These are phyloP conservation scores for Rhinoraja longicauda DNA, from an alignment of 2,797 vertebrate genomes.

Conservation along the genomic window DNA sequence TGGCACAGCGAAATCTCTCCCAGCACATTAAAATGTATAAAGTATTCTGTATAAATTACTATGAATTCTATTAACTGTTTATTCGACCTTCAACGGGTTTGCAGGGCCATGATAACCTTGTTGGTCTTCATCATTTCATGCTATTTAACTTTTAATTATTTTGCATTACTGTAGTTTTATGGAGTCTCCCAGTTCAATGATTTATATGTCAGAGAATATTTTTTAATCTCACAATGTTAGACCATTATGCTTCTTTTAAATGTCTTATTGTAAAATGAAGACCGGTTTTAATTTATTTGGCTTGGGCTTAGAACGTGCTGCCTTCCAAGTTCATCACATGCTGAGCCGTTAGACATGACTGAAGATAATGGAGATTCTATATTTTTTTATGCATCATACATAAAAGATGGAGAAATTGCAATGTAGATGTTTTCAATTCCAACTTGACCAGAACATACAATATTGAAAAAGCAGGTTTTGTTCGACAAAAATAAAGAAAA, in stretches of 20 bases:
- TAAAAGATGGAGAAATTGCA: not conserved
- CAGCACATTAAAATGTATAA: conserved; percentile 37
- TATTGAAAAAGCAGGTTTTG: not conserved
- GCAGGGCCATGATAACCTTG: conserved; percentile 9
- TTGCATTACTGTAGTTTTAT: conserved; percentile 29
- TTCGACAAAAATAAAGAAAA: not conserved
- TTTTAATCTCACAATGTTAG: not conserved
- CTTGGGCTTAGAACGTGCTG: not conserved
- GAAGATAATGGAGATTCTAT: not conserved
- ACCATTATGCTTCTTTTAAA: not conserved
- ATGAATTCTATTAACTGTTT: conserved; percentile 38
- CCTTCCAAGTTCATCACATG: no score
- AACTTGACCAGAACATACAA: not conserved
- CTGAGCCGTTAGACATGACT: not conserved
- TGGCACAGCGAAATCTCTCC: conserved; percentile 21
- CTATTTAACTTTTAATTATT: conserved; percentile 35
- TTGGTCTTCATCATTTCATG: conserved; percentile 28
- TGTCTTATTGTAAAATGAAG: not conserved
- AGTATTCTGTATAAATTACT: conserved; percentile 33
- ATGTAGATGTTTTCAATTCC: not conserved
- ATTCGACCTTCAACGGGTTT: conserved; percentile 36
- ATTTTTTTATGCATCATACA: not conserved
- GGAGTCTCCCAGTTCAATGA: conserved; percentile 3
- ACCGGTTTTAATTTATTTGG: not conserved
- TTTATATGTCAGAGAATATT: not conserved